phyloP scores from a whole-genome alignment of 1,140 invertebrate genomes.

The Orius insidiosus region DNA sequence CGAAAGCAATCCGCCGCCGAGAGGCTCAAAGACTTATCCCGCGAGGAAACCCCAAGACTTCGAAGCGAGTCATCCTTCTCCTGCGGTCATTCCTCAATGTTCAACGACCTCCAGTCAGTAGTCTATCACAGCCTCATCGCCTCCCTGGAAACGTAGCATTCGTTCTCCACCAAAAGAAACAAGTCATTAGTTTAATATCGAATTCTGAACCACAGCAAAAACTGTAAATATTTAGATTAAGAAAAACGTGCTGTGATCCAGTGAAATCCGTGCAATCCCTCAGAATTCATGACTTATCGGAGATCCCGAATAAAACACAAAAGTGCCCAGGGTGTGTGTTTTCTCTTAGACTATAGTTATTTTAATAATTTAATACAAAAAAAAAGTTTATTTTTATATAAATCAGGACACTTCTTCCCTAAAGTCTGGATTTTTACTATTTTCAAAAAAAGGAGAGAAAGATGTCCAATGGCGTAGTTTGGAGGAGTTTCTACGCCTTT shows the following conservation, averaged over 20 bases:
- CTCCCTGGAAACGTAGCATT: conserved; percentile 43
- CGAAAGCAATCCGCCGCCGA: conserved; percentile 17
- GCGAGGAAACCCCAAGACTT: not conserved
- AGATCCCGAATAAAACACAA: not conserved
- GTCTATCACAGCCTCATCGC: conserved; percentile 50
- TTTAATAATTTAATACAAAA: conserved; percentile 13
- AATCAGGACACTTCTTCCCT: conserved; percentile 13
- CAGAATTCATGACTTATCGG: conserved; percentile 3
- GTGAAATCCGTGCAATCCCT: not conserved
- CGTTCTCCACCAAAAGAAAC: conserved; percentile 1
- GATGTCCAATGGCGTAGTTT: no score
- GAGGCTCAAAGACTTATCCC: conserved; percentile 12
- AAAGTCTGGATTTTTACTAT: conserved; percentile 8
- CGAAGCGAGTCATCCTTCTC: conserved; percentile 23
- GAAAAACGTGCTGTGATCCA: not conserved
- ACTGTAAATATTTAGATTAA: not conserved
- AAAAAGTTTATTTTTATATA: conserved; percentile 12
- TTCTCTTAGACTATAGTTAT: conserved; percentile 13
- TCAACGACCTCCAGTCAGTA: conserved; percentile 46
- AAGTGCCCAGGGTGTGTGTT: conserved; percentile 13
- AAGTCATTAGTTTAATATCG: conserved; percentile 9
- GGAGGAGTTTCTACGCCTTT: no score
- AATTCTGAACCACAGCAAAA: not conserved
- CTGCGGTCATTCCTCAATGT: conserved; percentile 46
- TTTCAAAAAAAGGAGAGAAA: not conserved